Evolutionary conservation across 2,113 vertebrate species (phyloP).

Genomic region (Sialia sialis): DNA sequence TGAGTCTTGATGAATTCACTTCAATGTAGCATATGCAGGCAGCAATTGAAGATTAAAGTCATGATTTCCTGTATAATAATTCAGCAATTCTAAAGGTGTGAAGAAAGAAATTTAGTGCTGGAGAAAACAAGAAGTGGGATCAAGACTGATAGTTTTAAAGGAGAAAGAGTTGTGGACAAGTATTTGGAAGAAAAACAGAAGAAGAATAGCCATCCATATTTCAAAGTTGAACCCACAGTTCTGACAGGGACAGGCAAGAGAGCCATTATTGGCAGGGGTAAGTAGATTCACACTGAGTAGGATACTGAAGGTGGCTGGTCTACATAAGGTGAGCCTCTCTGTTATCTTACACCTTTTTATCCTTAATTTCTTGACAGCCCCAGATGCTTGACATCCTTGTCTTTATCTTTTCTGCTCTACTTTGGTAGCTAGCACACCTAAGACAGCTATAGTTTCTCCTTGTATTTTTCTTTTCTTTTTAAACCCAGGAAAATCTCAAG

Average conservation of each 20-base stretch:
- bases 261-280: background rate
- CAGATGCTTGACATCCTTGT: background rate
- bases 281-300: background rate
- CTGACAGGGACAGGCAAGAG: background rate
- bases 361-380: background rate
- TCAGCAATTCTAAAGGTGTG: background rate
- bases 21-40: background rate
- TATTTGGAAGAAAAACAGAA: background rate
- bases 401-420: background rate
- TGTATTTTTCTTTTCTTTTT: no score
- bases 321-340: background rate
- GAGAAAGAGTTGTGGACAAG: fast-evolving
- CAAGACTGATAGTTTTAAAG: background rate
- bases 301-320: background rate
- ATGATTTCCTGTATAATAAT: background rate
- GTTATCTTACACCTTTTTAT: background rate
- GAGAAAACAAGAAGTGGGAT: background rate
- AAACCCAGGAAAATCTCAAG: background rate
- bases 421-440: background rate
- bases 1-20: background rate
- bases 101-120: background rate
- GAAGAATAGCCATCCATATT: background rate
- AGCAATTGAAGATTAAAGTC: background rate
- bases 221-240: background rate
- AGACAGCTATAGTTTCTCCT: background rate